These are phyloP conservation scores for Kryptopterus vitreolus DNA, from an alignment of 2,797 vertebrate species.

Conservation along the genomic window DNA sequence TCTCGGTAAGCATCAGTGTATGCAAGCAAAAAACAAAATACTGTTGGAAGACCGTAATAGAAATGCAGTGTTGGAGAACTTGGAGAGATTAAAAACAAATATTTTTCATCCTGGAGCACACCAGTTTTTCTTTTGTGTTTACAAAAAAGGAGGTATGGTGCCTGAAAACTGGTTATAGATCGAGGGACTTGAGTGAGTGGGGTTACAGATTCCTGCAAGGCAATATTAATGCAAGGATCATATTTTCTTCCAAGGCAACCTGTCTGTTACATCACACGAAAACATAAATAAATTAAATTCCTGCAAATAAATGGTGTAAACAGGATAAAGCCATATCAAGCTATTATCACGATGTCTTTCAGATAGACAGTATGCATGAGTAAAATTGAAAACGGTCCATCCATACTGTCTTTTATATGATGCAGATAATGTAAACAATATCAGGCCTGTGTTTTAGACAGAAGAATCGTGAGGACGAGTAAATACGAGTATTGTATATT, in stretches of 20 bases:
- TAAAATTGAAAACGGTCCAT: neutral
- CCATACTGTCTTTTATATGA: neutral
- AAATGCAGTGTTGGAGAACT: neutral
- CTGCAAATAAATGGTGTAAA: no score
- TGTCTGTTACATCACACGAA: neutral
- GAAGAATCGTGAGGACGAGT: neutral
- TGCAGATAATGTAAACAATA: no score
- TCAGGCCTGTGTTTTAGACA: neutral
- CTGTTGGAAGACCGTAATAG: neutral
- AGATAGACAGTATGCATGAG: neutral
- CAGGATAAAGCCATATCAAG: neutral
- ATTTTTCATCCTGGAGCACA: neutral
- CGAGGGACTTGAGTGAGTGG: no score
- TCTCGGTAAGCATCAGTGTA: neutral
- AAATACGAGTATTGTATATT: neutral
- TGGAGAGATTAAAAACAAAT: neutral
- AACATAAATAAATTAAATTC: no score
- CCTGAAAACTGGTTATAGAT: no score
- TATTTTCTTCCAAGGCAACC: neutral
- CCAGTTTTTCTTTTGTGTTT: neutral
- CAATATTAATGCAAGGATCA: no score
- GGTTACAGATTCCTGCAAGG: no score
- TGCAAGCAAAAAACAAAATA: neutral
- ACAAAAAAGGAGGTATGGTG: neutral
- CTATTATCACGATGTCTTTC: neutral